Base-by-base conservation (phyloP, 2,888 invertebrate species). In the Silvanus unidentatus region DNA sequence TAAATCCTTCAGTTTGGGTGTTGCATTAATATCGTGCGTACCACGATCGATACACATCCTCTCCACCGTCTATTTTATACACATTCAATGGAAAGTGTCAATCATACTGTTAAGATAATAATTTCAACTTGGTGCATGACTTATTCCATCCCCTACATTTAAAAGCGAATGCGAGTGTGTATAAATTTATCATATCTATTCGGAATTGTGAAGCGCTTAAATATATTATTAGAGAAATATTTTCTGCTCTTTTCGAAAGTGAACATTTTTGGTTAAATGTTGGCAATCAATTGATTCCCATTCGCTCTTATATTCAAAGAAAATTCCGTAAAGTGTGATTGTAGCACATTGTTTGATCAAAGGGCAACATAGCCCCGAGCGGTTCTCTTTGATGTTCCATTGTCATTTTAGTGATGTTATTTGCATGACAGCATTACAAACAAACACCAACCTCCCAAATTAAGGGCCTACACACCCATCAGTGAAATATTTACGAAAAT, bases 51-150 rank as follows among this genome's bases (percentile, higher is more conserved):
- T 22, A 22, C 8, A 22, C 8, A 8, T n/a, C n/a, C n/a, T n/a
- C 48, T 53, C 46, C 40, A 30, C 53, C 44, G 45, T 42, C 40
- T 45, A 54, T 54, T 60, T 57, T 58, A 49, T 57, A 44, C 52
- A 47, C 57, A 50, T 55, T 55, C 58, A 66, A 66, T 66, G 62
- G n/a, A 59, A 63, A 59, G 58, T 64, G 69, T 69, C 69, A 69
- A 68, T 69, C 69, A 69, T 62, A 53, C 57, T 55, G 63, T 68
- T 68, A 65, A 68, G 69, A 69, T 67, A 68, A 69, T 66, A 68
- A 69, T 66, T 58, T 56, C 48, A 49, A 53, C 53, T 53, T 49
- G 55, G 55, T 55, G 51, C 48, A 52, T 52, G 52, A 60, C 57
- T 58, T 56, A 54, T 54, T 57, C 52, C 47, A 41, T 36, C 48